Evolutionary conservation across 2,113 vertebrate species (phyloP).

Genomic region (Orientallactaga bullata): DNA sequence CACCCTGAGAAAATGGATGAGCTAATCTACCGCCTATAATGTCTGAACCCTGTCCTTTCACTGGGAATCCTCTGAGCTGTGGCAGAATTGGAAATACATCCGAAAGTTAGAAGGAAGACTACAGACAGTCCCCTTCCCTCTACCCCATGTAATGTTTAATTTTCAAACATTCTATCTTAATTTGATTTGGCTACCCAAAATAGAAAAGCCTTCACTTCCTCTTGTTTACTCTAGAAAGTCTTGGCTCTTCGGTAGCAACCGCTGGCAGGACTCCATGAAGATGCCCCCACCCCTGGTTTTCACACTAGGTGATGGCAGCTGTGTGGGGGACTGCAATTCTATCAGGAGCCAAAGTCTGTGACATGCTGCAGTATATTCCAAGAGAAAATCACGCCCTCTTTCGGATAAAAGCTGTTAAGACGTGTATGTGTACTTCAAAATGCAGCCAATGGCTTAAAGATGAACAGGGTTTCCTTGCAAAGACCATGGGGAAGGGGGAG

Average conservation of each 20-base stretch:
- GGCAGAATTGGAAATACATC: neutral
- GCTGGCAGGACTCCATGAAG: neutral
- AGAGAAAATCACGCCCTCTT: constrained; percentile 83
- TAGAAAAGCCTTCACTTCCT: neutral
- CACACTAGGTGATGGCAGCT: constrained; percentile 14
- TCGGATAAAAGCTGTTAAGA: constrained; percentile 77
- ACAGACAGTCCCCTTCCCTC: neutral
- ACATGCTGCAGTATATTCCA: neutral
- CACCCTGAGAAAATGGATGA: too few relatives aligned
- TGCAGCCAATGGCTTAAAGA: constrained; percentile 18
- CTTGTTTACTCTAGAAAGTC: neutral
- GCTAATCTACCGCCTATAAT: neutral
- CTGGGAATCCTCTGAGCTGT: neutral
- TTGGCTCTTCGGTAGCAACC: neutral
- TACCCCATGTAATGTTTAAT: neutral
- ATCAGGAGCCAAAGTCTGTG: accelerated
- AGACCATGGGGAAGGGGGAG: constrained; percentile 37
- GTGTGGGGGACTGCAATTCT: neutral
- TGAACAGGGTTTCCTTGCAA: neutral
- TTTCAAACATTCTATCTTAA: constrained; percentile 41
- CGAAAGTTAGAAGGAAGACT: constrained; percentile 38
- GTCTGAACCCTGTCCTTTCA: neutral
- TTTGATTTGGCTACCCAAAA: constrained; percentile 29
- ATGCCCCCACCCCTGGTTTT: neutral
- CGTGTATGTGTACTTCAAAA: neutral